A percentile compares a stretch with the other conserved stretches of the same genome.
phyloP scores from a whole-genome alignment of 1,140 invertebrate genomes.

The Scaptomyza graminum region DNA sequence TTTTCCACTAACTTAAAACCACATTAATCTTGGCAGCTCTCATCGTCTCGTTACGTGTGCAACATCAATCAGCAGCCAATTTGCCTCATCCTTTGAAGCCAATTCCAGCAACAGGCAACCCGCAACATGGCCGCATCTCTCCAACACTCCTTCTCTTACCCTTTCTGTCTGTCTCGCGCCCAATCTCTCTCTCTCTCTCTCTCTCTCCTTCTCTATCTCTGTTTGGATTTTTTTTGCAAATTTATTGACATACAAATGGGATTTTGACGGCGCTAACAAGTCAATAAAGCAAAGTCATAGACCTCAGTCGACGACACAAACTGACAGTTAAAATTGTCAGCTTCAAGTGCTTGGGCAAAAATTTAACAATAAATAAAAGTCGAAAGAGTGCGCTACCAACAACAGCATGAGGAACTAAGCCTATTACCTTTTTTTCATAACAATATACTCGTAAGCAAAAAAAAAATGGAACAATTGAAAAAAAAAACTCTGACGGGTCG shows the following conservation, averaged over 20 bases:
- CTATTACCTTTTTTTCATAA: conserved; percentile 75
- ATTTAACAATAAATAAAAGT: conserved; percentile 75
- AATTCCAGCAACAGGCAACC: conserved; percentile 41
- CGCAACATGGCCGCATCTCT: conserved; percentile 35
- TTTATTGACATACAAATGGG: conserved; percentile 82
- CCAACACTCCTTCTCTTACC: neutral
- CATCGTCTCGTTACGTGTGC: conserved; percentile 46
- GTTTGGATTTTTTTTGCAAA: conserved; percentile 54
- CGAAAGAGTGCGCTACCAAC: conserved; percentile 30
- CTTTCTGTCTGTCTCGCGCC: neutral
- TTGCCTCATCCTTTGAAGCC: conserved; percentile 33
- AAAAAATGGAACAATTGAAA: conserved; percentile 1
- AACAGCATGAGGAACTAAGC: conserved; percentile 61
- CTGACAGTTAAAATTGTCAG: conserved; percentile 71
- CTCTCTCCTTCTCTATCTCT: conserved; percentile 13
- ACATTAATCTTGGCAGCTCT: conserved; percentile 65
- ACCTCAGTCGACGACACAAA: conserved; percentile 30
- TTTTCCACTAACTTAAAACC: conserved; percentile 78
- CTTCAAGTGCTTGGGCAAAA: conserved; percentile 81
- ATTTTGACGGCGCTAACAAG: conserved; percentile 74
- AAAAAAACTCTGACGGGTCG: conserved; percentile 54
- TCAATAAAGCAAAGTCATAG: conserved; percentile 79
- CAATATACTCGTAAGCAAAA: conserved; percentile 17
- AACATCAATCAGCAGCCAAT: conserved; percentile 67
- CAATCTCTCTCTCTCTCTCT: conserved; percentile 2